Evolutionary conservation across 2,113 vertebrate genomes (phyloP).

Genomic region (Bujurquina vittata): DNA sequence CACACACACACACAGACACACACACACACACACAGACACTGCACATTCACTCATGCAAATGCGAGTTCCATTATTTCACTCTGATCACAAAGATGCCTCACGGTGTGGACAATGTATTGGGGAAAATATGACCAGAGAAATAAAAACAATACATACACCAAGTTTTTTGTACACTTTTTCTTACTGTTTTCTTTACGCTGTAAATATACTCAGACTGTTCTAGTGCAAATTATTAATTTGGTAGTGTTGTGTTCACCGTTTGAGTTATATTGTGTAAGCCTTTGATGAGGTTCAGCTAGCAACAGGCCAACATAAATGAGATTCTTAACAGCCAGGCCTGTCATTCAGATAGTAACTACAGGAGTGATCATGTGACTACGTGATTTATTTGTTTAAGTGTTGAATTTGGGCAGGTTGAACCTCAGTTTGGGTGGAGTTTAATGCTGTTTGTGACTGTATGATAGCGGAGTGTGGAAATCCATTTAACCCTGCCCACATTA

Average conservation of each 20-base stretch:
- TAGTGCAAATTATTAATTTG: neutral
- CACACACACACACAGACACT: constrained; percentile 14
- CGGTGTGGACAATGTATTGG: constrained; percentile 21
- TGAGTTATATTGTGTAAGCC: too few relatives aligned
- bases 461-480: neutral
- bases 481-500: neutral
- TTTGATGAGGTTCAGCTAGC: accelerated
- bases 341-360: neutral
- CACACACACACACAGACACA: constrained; percentile 16
- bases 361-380: neutral
- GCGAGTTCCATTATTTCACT: constrained; percentile 14
- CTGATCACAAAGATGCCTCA: constrained; percentile 37
- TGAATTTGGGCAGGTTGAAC: neutral
- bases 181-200: neutral
- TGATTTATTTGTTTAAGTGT: neutral
- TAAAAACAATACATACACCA: constrained; percentile 6
- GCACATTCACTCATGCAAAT: constrained; percentile 42
- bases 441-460: neutral
- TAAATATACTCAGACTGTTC: neutral
- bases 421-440: neutral
- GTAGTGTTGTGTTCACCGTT: neutral
- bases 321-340: neutral
- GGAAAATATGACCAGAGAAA: neutral
- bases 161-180: neutral
- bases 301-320: neutral